These are phyloP conservation scores for Ornithorhynchus anatinus DNA, from an alignment of 2,113 vertebrate genomes.

Conservation along the genomic window DNA sequence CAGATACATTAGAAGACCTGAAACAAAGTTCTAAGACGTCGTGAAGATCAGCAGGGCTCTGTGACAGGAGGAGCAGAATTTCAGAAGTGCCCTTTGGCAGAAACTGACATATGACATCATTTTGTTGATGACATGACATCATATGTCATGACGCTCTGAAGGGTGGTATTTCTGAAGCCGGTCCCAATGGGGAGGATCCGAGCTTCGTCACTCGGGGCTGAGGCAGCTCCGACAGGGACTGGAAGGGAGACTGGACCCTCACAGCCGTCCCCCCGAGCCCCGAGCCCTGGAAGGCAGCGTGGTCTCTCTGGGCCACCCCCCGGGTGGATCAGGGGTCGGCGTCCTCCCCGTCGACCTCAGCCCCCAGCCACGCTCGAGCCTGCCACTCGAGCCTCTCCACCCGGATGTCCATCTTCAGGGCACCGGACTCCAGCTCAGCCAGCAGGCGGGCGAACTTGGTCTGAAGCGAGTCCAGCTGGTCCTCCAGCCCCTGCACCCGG, in stretches of 20 bases:
- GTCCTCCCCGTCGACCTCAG: neutral
- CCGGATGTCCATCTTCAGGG: constrained; percentile 76
- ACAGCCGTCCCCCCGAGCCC: neutral
- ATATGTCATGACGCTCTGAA: too few relatives aligned
- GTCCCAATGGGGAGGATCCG: too few relatives aligned
- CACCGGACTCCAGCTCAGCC: constrained; percentile 83
- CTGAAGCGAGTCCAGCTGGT: constrained; percentile 77
- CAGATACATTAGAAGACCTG: too few relatives aligned
- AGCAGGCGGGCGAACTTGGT: constrained; percentile 85
- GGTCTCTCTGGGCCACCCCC: neutral
- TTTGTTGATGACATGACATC: too few relatives aligned
- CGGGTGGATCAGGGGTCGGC: neutral
- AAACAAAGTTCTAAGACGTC: too few relatives aligned
- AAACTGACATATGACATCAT: too few relatives aligned
- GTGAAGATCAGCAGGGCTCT: too few relatives aligned
- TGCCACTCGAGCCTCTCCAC: constrained; percentile 77
- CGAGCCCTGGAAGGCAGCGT: neutral
- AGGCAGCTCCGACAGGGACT: neutral
- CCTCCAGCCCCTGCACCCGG: constrained; percentile 68
- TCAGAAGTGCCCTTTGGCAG: too few relatives aligned
- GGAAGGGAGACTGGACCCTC: neutral
- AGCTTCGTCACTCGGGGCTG: neutral
- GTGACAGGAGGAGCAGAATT: too few relatives aligned
- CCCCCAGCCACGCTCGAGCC: constrained; percentile 49
- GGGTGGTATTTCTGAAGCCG: too few relatives aligned